These are phyloP conservation scores for Calameuta filiformis DNA, from an alignment of 2,888 invertebrate genomes.

Conservation along the genomic window DNA sequence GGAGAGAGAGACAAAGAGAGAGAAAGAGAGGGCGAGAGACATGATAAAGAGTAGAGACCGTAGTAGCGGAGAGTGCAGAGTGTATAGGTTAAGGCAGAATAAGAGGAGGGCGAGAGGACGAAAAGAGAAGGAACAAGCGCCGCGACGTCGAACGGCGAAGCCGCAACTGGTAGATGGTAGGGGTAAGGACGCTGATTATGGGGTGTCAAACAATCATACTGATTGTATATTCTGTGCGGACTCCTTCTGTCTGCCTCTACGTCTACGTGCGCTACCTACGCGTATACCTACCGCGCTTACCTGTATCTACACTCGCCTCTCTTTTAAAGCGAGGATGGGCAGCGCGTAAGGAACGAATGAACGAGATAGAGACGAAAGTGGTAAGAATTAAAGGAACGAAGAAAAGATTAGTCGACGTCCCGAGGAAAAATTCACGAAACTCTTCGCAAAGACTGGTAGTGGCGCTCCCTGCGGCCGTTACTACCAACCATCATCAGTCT, in stretches of 20 bases:
- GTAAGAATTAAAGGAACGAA: not conserved
- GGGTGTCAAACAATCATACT: constrained; percentile 67
- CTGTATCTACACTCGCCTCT: not conserved
- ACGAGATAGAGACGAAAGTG: too few species aligned
- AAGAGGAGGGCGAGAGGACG: constrained; percentile 32
- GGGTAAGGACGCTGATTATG: constrained; percentile 65
- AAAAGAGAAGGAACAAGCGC: constrained; percentile 21
- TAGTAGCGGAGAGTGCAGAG: not conserved
- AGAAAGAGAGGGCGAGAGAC: constrained; percentile 2
- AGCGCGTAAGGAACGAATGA: too few species aligned
- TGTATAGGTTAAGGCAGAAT: constrained; percentile 20
- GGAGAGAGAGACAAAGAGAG: constrained; percentile 7
- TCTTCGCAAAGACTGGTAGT: not conserved
- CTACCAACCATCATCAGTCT: not conserved
- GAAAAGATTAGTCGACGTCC: not conserved
- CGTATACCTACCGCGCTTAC: not conserved
- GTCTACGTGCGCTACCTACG: constrained; percentile 28
- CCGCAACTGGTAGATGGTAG: constrained; percentile 28
- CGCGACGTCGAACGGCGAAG: constrained; percentile 8
- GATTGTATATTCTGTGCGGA: constrained; percentile 62
- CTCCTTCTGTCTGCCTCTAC: constrained; percentile 36
- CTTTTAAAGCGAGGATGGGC: not conserved
- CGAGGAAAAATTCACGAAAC: not conserved
- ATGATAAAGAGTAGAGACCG: constrained; percentile 26
- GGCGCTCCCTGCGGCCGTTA: not conserved